Percentiles rank a stretch among this genome's conserved stretches.
phyloP scores from a whole-genome alignment of 2,797 vertebrate genomes.

The Rousettus madagascariensis region DNA sequence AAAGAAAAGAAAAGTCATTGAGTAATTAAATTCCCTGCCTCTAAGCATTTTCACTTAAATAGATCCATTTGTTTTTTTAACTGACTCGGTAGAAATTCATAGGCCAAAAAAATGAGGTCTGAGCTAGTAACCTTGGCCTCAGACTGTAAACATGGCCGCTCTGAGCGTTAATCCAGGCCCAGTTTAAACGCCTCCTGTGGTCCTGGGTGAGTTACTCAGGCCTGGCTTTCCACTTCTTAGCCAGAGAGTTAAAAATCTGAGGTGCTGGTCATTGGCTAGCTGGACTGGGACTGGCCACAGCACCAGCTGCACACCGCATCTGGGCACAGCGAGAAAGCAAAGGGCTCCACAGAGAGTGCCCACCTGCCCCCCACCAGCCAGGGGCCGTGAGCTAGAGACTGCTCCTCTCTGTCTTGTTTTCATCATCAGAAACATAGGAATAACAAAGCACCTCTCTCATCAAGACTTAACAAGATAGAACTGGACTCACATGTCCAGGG shows the following conservation, averaged over 20 bases:
- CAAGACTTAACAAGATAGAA: neutral
- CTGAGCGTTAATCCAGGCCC: neutral
- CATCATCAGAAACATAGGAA: neutral
- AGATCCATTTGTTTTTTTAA: constrained; percentile 61
- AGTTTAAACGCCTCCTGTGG: neutral
- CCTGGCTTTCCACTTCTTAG: neutral
- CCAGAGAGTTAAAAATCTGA: neutral
- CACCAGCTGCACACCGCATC: rapidly evolving
- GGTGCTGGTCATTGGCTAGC: rapidly evolving
- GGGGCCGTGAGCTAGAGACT: rapidly evolving
- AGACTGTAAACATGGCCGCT: neutral
- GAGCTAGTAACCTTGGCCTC: neutral
- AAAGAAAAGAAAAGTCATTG: neutral
- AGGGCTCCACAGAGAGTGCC: neutral
- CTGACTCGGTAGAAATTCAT: constrained; percentile 60
- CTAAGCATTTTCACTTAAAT: constrained; percentile 66
- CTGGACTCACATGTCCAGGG: neutral
- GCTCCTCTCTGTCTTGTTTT: neutral
- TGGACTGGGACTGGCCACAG: neutral
- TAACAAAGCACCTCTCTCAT: neutral
- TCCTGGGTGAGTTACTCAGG: neutral
- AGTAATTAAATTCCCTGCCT: constrained; percentile 73
- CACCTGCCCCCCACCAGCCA: rapidly evolving
- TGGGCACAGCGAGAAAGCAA: neutral
- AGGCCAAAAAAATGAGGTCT: constrained; percentile 1